Percentiles rank a stretch among this genome's conserved stretches.
These are phyloP conservation scores for Gandaritis pyraliata DNA, from an alignment of 2,888 invertebrate genomes.

Conservation along the genomic window DNA sequence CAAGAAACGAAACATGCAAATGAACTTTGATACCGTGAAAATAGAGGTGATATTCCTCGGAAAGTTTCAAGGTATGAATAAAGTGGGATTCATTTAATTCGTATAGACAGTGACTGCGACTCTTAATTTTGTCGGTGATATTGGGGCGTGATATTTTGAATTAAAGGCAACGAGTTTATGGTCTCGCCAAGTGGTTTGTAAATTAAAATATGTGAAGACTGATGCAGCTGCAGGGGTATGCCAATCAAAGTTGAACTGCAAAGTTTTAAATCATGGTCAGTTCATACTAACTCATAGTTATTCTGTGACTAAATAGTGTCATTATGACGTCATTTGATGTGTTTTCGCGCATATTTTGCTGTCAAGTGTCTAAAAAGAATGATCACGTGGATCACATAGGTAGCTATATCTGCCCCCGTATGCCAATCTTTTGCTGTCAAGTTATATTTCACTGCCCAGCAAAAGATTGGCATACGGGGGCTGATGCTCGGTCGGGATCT, in stretches of 20 bases:
- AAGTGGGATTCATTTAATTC: conserved; percentile 82
- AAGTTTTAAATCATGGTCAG: too few species aligned
- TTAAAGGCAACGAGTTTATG: conserved; percentile 37
- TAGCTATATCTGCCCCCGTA: too few species aligned
- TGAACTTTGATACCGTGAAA: conserved; percentile 35
- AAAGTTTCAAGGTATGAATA: conserved; percentile 51
- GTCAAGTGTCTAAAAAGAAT: too few species aligned
- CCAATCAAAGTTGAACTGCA: too few species aligned
- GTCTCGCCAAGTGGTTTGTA: conserved; percentile 43
- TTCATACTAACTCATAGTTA: too few species aligned
- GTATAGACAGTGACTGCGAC: conserved; percentile 76
- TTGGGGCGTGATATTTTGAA: conserved; percentile 46
- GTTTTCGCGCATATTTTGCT: too few species aligned
- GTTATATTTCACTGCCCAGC: too few species aligned
- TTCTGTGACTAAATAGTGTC: too few species aligned
- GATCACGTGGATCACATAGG: too few species aligned
- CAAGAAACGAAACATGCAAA: conserved; percentile 32
- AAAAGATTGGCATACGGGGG: too few species aligned
- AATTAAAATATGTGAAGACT: conserved; percentile 22
- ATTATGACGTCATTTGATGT: too few species aligned
- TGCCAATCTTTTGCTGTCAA: too few species aligned
- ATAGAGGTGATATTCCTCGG: conserved; percentile 49
- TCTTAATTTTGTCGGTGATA: conserved; percentile 76
- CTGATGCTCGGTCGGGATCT: background rate
- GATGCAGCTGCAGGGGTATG: background rate